A percentile compares a stretch with the other conserved stretches of the same genome.
Conservation (phyloP, 2,888 invertebrate genomes). For the Apantesis nais region DNA sequence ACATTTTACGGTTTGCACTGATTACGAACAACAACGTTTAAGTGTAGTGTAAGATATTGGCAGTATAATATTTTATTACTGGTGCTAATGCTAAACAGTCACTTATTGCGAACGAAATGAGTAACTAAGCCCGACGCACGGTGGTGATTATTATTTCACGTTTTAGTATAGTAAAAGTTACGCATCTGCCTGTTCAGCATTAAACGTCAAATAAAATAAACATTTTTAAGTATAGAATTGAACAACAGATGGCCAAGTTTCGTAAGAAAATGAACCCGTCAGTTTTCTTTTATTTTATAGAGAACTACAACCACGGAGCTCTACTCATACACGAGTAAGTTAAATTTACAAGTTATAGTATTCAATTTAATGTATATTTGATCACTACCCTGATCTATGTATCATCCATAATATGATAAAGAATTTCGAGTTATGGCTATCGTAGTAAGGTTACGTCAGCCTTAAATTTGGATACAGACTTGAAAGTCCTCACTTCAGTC, state of each 20-base stretch:
- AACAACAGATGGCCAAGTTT: too few relatives aligned
- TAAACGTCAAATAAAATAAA: not conserved
- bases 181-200: not conserved
- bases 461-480: not conserved
- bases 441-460: not conserved
- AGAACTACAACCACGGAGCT: too few relatives aligned
- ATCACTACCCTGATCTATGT: not conserved
- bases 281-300: not conserved
- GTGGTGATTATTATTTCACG: not conserved
- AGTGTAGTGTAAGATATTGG: slow-evolving; percentile 13
- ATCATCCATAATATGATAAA: not conserved
- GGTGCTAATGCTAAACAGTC: slow-evolving; percentile 7
- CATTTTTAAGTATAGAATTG: too few relatives aligned
- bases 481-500: slow-evolving; percentile 12
- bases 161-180: not conserved
- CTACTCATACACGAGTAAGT: not conserved
- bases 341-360: not conserved
- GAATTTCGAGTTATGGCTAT: too few relatives aligned
- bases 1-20: slow-evolving; percentile 4
- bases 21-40: slow-evolving; percentile 13
- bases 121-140: not conserved
- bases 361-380: not conserved
- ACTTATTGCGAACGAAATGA: not conserved
- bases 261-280: too few relatives aligned
- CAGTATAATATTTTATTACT: slow-evolving; percentile 17